Evolutionary conservation across 1,140 invertebrate genomes (phyloP).

Genomic region (Tetranychus cinnabarinus): DNA sequence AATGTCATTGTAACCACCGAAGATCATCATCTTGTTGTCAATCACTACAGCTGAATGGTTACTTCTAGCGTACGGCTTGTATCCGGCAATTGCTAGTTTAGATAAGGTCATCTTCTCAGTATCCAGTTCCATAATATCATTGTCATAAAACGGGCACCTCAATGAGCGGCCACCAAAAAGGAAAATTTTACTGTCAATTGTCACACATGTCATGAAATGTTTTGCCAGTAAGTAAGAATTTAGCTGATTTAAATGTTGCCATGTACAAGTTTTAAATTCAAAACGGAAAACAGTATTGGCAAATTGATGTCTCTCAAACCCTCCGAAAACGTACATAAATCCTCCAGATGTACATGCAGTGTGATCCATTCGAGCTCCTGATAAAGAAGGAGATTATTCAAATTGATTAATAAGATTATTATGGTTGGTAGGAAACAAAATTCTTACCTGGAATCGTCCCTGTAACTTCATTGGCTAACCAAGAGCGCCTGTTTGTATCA

Average conservation of each 20-base stretch:
- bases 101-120: slow-evolving; percentile 40
- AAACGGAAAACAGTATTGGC: slow-evolving; percentile 50
- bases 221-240: slow-evolving; percentile 38
- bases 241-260: slow-evolving; percentile 35
- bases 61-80: slow-evolving; percentile 40
- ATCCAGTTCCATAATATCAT: slow-evolving; percentile 49
- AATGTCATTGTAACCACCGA: slow-evolving; percentile 61
- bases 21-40: slow-evolving; percentile 49
- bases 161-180: slow-evolving; percentile 62
- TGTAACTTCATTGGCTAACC: slow-evolving; percentile 35
- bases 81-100: slow-evolving; percentile 28
- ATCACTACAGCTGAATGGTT: slow-evolving; percentile 66
- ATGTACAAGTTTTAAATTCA: slow-evolving; percentile 43
- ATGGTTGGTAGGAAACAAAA: too few relatives aligned
- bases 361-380: slow-evolving; percentile 57
- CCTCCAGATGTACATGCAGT: slow-evolving; percentile 54
- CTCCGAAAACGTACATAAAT: slow-evolving; percentile 73
- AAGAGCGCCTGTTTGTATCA: slow-evolving; percentile 40
- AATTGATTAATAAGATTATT: too few relatives aligned
- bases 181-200: slow-evolving; percentile 46
- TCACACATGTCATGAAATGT: slow-evolving; percentile 65
- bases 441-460: slow-evolving; percentile 33
- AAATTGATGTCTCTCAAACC: slow-evolving; percentile 52
- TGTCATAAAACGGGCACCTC: slow-evolving; percentile 44
- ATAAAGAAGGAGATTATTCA: too few relatives aligned